Base-by-base conservation (phyloP, 2,797 vertebrate species). In the Streptopelia turtur region DNA sequence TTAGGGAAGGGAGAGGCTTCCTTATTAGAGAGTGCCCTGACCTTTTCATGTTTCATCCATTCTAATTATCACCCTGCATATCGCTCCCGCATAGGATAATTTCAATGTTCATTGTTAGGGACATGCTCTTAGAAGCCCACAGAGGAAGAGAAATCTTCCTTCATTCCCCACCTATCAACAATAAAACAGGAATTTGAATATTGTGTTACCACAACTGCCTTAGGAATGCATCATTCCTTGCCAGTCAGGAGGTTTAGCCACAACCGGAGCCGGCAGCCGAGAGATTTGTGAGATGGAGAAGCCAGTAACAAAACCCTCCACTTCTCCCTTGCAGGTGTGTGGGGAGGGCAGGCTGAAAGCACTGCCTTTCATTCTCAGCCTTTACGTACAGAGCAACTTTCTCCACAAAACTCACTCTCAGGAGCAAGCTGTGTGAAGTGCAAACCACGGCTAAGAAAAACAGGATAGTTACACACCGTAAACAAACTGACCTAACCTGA, bases 1-100 rank as follows among this genome's bases (percentile, higher is more conserved):
- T 94, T 87, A 96, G 76, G 64, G 90, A 90, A 93, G 95, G 91
- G 90, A 94, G 95, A 93, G 84, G 88, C 78, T 94, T 93, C 80
- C 71, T 94, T 91, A 94, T 96, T 94, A 95, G 66, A 96, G 91
- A 83, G 49, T 71, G 20, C 27, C 74, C 68, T 90, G 78, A 93
- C 61, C 78, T 87, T 85, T 90, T 66, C n/a, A 52, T 33, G 65
- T 78, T 77, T 92, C 78, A 76, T 76, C 64, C 66, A 28, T 6
- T 21, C 35, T 87, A 94, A 95, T 94, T 93, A 95, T 15, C 64
- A 86, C 47, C 10, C 10, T 72, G 25, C 0, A 3, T 33, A 65
- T 37, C 0, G 0, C 24, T 92, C 78, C 76, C 71, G 94, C n/a
- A 28, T 6, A 53, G 49, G 20, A 16, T 55, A 74, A 86, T 77